These are phyloP conservation scores for Gyps fulvus DNA, from an alignment of 2,113 vertebrate genomes.

Conservation along the genomic window DNA sequence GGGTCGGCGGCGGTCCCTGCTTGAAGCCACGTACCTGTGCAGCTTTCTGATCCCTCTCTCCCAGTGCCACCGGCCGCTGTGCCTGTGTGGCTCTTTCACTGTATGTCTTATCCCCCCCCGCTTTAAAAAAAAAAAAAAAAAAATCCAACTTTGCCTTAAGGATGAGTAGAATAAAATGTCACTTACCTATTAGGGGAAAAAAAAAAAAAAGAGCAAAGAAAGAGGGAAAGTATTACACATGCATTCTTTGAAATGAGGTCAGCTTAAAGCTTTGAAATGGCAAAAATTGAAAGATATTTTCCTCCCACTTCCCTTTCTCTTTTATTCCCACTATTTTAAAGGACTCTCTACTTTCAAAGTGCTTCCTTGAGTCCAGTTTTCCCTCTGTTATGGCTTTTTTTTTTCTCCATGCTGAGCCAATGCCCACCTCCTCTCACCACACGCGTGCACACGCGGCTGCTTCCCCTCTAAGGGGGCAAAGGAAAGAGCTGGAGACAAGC, in stretches of 20 bases:
- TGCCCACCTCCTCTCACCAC: neutral
- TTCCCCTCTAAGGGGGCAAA: neutral
- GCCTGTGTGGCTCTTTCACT: neutral
- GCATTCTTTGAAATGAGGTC: conserved; percentile 74
- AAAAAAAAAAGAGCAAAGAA: conserved; percentile 19
- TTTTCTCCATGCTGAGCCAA: neutral
- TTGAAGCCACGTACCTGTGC: conserved; percentile 61
- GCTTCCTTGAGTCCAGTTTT: neutral
- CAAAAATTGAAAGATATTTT: conserved; percentile 56
- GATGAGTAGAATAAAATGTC: conserved; percentile 71
- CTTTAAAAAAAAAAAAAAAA: neutral
- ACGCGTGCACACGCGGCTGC: fast-evolving
- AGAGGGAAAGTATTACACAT: conserved; percentile 49
- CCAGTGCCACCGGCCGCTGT: neutral
- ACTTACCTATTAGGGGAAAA: conserved; percentile 68
- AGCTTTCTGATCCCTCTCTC: conserved; percentile 25
- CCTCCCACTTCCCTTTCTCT: conserved; percentile 50
- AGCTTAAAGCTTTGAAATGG: conserved; percentile 68
- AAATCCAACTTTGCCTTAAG: conserved; percentile 67
- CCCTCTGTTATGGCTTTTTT: neutral
- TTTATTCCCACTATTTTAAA: conserved; percentile 53
- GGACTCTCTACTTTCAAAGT: conserved; percentile 29
- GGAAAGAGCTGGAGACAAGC: neutral
- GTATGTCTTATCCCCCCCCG: neutral
- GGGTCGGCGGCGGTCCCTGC: neutral